A percentile compares a stretch with the other conserved stretches of the same genome.
Conservation (phyloP, 2,888 invertebrate genomes). For the Ichneumoninae sp. region DNA sequence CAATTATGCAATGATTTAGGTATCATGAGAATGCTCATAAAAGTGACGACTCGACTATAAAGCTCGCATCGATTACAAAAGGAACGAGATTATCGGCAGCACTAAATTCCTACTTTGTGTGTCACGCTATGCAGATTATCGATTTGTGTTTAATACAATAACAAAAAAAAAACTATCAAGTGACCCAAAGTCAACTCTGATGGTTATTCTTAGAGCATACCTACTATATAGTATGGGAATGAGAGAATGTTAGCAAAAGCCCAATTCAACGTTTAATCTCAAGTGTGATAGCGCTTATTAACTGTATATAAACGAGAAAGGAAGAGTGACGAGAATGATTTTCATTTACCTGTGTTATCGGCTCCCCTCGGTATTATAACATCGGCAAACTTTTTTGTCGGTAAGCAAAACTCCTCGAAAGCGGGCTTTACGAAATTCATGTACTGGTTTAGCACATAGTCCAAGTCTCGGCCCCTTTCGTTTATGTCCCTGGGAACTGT, state of each 20-base stretch:
- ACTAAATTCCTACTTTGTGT: conserved; percentile 50
- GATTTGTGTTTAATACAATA: conserved; percentile 25
- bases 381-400: conserved; percentile 99
- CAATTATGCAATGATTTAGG: background rate
- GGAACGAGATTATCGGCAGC: background rate
- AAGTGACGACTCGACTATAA: background rate
- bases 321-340: conserved; percentile 80
- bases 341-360: conserved; percentile 94
- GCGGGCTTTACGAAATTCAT: conserved; percentile 99
- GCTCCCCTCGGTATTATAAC: conserved; percentile 99
- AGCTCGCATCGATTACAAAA: background rate
- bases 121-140: background rate
- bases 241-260: conserved; percentile 35
- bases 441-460: conserved; percentile 97
- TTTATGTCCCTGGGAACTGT: conserved; percentile 97
- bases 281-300: background rate
- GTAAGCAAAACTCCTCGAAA: conserved; percentile 99
- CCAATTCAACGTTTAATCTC: conserved; percentile 19
- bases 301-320: conserved; percentile 6
- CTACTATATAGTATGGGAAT: conserved; percentile 5
- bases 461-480: conserved; percentile 96
- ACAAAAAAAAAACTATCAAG: conserved; percentile 50
- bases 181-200: conserved; percentile 14
- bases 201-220: conserved; percentile 12
- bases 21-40: background rate